Conservation (phyloP, 2,888 invertebrate genomes). For the Diadegma fenestrale region DNA sequence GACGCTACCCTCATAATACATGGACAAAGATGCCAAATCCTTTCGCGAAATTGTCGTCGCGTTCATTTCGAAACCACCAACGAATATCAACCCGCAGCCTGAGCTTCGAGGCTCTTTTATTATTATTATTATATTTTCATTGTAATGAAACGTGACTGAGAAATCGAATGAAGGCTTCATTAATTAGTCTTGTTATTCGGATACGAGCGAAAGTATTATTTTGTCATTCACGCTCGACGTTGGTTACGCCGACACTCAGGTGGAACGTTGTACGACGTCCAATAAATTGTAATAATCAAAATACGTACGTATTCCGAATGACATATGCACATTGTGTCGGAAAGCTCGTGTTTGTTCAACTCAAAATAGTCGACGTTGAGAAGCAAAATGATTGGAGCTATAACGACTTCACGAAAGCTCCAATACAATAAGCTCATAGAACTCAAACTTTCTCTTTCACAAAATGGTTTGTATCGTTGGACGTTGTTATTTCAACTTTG, state of each 20-base stretch:
- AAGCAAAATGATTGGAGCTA: neutral
- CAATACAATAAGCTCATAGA: neutral
- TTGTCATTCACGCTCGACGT: neutral
- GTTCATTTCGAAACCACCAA: neutral
- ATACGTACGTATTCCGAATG: neutral
- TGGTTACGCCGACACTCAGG: neutral
- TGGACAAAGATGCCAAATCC: constrained; percentile 3
- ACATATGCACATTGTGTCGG: neutral
- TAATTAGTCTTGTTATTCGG: constrained; percentile 5
- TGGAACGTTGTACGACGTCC: neutral
- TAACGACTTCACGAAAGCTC: neutral
- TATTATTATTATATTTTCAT: neutral
- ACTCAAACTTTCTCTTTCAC: neutral
- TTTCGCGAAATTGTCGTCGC: constrained; percentile 5
- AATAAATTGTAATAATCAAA: neutral
- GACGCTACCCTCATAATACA: constrained; percentile 6
- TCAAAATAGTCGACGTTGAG: neutral
- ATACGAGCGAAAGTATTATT: neutral
- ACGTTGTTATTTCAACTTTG: neutral
- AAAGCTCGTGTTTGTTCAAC: neutral
- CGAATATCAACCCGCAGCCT: neutral
- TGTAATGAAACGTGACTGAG: neutral
- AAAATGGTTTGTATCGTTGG: neutral
- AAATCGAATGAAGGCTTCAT: neutral
- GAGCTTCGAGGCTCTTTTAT: neutral